Base-by-base conservation (phyloP, 2,888 invertebrate genomes). In the Drosophila austrosaltans region DNA sequence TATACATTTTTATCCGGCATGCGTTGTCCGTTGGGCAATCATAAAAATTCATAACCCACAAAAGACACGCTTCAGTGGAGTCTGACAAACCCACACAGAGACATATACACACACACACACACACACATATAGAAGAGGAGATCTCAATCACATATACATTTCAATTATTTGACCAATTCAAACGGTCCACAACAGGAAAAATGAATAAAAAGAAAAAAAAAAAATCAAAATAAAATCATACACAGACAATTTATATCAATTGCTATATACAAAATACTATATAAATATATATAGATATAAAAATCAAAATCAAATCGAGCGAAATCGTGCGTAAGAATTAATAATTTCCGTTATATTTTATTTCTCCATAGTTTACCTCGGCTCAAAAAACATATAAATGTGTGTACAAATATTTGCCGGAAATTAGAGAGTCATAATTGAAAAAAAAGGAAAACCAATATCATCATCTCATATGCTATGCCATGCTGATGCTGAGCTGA, bases 301-400 rank as follows among this genome's bases (percentile, higher is more conserved):
- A 81, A 77, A 79, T 72, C 80, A 87, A 88, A 84, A 85, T 79
- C 75, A 83, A 83, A 89, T 87, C 76, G 78, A 89, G 85, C 71
- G 89, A 82, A 85, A 75, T 89, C 78, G 76, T 77, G 85, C 78
- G 85, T 76, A 76, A 84, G 84, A 87, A 81, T 87, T 87, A 84
- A 87, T 85, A 78, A 87, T 87, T 83, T 89, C 89, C 85, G 87
- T 72, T 78, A 65, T 68, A 48, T 73, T 76, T 71, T 66, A 70
- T 67, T 62, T 7, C 44, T 39, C 62, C 48, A 30, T 70, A 16
- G 44, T 63, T 66, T 68, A 65, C 54, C 25, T 7, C 53, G 12
- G 20, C 57, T 59, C 65, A 67, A 66, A 62, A 57, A 64, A 70
- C 64, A 30, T 48, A 67, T 36, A 28, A 16, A 42, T 6, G n/a